Percentiles rank a stretch among this genome's conserved stretches.
Evolutionary conservation across 2,888 invertebrate genomes (phyloP).

Genomic region (Miltochrista miniata): DNA sequence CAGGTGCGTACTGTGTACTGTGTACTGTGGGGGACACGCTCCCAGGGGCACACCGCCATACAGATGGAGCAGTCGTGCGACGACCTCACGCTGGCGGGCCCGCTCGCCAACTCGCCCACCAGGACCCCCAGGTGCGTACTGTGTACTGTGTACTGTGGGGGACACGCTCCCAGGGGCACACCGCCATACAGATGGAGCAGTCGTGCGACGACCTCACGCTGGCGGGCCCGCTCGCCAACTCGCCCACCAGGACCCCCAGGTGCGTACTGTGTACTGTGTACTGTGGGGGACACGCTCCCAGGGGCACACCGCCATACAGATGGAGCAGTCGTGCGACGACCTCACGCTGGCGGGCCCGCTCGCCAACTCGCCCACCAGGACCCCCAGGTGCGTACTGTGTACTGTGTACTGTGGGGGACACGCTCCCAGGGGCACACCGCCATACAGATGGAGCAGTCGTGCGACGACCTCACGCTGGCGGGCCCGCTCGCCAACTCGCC

Average conservation of each 20-base stretch:
- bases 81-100: constrained; percentile 87
- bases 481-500: constrained; percentile 77
- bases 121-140: constrained; percentile 79
- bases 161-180: constrained; percentile 92
- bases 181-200: constrained; percentile 96
- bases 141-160: constrained; percentile 94
- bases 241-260: constrained; percentile 79
- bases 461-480: constrained; percentile 92
- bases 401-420: constrained; percentile 92
- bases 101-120: constrained; percentile 82
- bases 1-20: constrained; percentile 90
- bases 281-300: constrained; percentile 90
- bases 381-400: constrained; percentile 87
- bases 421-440: constrained; percentile 93
- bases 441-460: constrained; percentile 97
- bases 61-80: constrained; percentile 98
- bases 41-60: constrained; percentile 94
- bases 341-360: constrained; percentile 83
- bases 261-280: constrained; percentile 93
- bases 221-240: constrained; percentile 71
- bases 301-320: constrained; percentile 95
- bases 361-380: constrained; percentile 80
- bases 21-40: constrained; percentile 91
- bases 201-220: constrained; percentile 95
- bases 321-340: constrained; percentile 98